Conservation (phyloP, 2,113 vertebrate species). For the Patagioenas fasciata region DNA sequence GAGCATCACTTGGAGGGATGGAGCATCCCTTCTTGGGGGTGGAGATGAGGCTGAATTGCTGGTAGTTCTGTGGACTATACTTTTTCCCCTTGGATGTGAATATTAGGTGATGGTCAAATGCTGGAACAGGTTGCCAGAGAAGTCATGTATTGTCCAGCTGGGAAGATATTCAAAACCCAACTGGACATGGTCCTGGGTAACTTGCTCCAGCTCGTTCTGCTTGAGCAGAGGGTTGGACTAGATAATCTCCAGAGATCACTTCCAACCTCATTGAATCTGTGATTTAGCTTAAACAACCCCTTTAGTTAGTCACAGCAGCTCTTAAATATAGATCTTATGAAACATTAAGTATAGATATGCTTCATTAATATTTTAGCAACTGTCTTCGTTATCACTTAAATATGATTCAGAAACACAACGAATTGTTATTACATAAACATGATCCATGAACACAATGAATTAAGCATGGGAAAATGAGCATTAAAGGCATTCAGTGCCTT, state of each 20-base stretch:
- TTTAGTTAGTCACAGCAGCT: background rate
- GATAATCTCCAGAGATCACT: background rate
- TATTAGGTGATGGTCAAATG: background rate
- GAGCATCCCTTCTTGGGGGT: background rate
- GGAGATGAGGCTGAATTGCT: too few relatives aligned
- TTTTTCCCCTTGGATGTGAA: background rate
- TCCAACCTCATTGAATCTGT: background rate
- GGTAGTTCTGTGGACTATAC: background rate
- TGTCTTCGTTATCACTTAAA: background rate
- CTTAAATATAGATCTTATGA: background rate
- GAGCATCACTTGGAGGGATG: background rate
- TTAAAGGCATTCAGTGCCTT: background rate
- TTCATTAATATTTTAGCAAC: slow-evolving; percentile 34
- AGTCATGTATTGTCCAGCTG: background rate
- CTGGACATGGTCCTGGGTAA: background rate
- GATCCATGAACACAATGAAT: background rate
- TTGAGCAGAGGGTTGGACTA: background rate
- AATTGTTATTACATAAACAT: background rate
- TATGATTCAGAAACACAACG: background rate
- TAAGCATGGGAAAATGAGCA: background rate
- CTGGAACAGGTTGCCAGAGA: background rate
- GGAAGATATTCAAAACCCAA: background rate
- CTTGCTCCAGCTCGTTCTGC: background rate
- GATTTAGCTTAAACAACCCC: background rate
- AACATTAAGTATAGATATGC: background rate